Base-by-base conservation (phyloP, 1,140 invertebrate species). In the Drosophila saltans region DNA sequence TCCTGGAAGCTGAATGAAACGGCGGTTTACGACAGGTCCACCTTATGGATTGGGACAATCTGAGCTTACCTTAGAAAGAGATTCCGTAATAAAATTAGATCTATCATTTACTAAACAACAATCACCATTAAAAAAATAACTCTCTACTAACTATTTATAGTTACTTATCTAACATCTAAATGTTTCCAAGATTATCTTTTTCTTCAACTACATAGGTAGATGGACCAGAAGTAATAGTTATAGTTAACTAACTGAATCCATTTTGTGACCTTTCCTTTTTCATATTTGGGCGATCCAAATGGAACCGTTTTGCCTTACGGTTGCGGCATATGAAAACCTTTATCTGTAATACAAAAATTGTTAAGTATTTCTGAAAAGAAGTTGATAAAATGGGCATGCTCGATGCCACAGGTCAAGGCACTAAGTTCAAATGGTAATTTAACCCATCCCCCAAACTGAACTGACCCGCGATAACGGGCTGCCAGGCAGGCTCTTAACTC, bases 371-470 rank as follows among this genome's bases (percentile, higher is more conserved):
- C n/a, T 52, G 45, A 52, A 52, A 52, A 24, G 45, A 52, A 24
- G 45, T 26, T 52, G 45, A 52, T 52, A 26, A 52, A 52, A 52
- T 52, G 21, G 45, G 8, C 45, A 52, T 16, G 21, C 45, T 26
- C 72, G 57, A 75, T 75, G 40, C 43, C 21, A 59, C 81, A 81
- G 82, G 82, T 85, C 78, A 81, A 63, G 80, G 81, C 79, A 85
- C 82, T 84, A 73, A 74, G 45, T 52, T 52, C 21, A 52, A 52
- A 52, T 52, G 45, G 45, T 52, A 52, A 52, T 52, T 52, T 52
- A 52, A 52, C 45, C 21, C 9, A 52, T 48, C n/a, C 43, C 43
- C 43, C 16, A 6, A 4, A 45, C 11, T 2, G 41, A 16, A 5
- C 41, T 2, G 41, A 21, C 45, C 16, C 16, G 16, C 45, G 45